phyloP scores from a whole-genome alignment of 2,113 vertebrate genomes.

The Tyrannus savana region DNA sequence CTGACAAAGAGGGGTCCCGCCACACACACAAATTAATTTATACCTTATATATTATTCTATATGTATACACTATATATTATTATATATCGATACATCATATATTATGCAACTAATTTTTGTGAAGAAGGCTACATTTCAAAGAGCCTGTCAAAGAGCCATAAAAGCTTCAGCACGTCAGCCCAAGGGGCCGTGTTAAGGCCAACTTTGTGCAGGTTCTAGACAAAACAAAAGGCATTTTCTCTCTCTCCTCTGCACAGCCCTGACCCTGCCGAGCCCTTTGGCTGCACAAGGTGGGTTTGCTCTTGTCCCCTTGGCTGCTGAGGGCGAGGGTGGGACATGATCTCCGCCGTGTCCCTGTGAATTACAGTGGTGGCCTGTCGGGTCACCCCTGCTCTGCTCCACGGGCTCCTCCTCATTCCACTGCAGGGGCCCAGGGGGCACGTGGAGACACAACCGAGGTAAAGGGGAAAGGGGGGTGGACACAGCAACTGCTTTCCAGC shows the following conservation, averaged over 20 bases:
- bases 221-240: background rate
- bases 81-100: background rate
- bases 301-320: background rate
- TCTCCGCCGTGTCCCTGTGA: background rate
- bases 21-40: background rate
- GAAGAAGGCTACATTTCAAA: background rate
- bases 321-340: background rate
- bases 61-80: background rate
- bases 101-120: background rate
- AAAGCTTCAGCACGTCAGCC: rapidly evolving
- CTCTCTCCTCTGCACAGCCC: background rate
- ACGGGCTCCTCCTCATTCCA: background rate
- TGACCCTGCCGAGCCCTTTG: background rate
- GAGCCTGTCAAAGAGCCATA: background rate
- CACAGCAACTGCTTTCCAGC: background rate
- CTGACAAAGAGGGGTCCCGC: background rate
- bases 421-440: background rate
- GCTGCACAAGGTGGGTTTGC: background rate
- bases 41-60: background rate
- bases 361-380: background rate
- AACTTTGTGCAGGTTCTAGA: background rate
- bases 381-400: conserved; percentile 10
- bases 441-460: background rate
- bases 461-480: background rate
- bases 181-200: rapidly evolving